phyloP scores from a whole-genome alignment of 2,113 vertebrate genomes.

The Oxyruncus cristatus region DNA sequence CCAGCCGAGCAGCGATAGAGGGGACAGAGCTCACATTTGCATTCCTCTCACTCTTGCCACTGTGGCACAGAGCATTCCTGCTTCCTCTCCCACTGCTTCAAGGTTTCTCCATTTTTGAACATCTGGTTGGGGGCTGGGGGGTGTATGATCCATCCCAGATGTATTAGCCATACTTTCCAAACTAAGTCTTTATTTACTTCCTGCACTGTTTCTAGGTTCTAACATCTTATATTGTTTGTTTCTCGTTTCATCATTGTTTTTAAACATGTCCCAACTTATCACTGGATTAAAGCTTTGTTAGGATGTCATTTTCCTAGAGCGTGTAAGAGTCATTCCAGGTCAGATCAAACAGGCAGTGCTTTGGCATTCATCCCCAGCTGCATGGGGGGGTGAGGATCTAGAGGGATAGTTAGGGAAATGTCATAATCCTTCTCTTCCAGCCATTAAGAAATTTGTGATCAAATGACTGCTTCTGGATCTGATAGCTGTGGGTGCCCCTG shows the following conservation, averaged over 20 bases:
- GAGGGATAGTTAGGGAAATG: neutral
- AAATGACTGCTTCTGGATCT: neutral
- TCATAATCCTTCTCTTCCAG: neutral
- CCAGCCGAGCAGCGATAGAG: rapidly evolving
- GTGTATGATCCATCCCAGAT: slow-evolving; percentile 20
- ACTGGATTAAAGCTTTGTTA: neutral
- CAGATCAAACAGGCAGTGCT: neutral
- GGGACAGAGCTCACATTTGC: rapidly evolving
- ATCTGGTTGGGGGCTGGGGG: neutral
- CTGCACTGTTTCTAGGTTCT: slow-evolving; percentile 2
- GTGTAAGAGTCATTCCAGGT: neutral
- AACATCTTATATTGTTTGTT: neutral
- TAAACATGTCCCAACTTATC: neutral
- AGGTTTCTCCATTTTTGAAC: neutral
- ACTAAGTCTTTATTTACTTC: slow-evolving; percentile 29
- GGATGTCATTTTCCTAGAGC: neutral
- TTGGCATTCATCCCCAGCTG: neutral
- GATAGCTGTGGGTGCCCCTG: neutral
- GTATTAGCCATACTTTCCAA: slow-evolving; percentile 8
- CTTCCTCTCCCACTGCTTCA: neutral
- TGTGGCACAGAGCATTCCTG: neutral
- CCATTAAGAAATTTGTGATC: neutral
- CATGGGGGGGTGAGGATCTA: rapidly evolving
- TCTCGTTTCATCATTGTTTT: neutral
- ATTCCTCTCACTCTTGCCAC: neutral